These are phyloP conservation scores for Mystacornis crossleyi DNA, from an alignment of 2,113 vertebrate genomes.

Conservation along the genomic window DNA sequence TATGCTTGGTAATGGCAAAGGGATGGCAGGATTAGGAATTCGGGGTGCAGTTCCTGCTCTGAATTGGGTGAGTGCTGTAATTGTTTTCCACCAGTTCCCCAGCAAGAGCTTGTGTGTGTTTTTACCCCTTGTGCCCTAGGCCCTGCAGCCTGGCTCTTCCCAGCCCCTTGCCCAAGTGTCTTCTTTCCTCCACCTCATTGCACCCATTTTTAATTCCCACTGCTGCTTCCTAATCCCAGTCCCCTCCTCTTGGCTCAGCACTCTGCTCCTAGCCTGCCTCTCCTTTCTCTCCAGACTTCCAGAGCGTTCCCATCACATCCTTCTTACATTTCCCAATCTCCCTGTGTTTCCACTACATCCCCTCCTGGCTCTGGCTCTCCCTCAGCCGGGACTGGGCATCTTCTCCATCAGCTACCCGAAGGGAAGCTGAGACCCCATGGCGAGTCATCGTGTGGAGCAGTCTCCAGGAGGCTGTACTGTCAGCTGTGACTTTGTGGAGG, in stretches of 20 bases:
- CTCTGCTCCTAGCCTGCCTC: neutral
- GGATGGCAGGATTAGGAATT: neutral
- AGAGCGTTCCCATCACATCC: neutral
- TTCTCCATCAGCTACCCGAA: neutral
- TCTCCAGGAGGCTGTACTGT: neutral
- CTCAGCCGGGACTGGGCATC: neutral
- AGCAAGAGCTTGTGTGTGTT: neutral
- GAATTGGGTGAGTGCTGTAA: neutral
- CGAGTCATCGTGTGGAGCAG: accelerated
- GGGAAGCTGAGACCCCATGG: neutral
- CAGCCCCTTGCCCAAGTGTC: neutral
- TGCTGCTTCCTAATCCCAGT: neutral
- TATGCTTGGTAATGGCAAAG: neutral
- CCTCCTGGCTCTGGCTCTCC: neutral
- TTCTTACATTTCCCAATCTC: neutral
- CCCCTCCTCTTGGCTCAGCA: neutral
- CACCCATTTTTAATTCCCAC: neutral
- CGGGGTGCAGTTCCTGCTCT: neutral
- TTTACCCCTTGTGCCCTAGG: neutral
- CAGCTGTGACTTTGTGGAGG: neutral
- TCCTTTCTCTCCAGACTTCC: neutral
- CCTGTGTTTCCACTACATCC: neutral
- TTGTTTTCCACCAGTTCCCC: neutral
- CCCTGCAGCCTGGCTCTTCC: neutral
- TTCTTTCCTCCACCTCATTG: neutral